These are phyloP conservation scores for Chloroceryle aenea DNA, from an alignment of 2,113 vertebrate genomes.

Conservation along the genomic window DNA sequence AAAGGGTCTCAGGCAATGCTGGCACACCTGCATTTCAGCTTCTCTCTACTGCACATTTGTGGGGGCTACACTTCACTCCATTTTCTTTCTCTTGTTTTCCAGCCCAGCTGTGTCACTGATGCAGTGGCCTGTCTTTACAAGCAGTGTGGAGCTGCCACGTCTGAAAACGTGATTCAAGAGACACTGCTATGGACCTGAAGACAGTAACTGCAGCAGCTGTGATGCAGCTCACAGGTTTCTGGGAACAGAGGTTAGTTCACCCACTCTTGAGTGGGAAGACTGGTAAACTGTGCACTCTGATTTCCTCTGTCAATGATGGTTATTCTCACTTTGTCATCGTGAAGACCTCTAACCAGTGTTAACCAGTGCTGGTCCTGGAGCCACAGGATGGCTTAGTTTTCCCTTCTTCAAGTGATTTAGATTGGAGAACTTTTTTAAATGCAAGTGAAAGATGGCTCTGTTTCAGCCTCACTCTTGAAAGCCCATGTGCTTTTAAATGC, in stretches of 20 bases:
- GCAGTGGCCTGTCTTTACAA: neutral
- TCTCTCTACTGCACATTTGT: neutral
- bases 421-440: neutral
- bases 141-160: neutral
- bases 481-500: neutral
- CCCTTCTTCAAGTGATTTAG: neutral
- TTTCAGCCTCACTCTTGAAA: neutral
- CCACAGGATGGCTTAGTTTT: neutral
- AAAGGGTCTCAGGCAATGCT: neutral
- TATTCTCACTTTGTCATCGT: neutral
- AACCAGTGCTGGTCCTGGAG: neutral
- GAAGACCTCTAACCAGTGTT: neutral
- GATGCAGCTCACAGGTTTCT: neutral
- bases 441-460: neutral
- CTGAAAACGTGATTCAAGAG: neutral
- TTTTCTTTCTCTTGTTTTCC: neutral
- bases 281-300: neutral
- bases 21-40: neutral
- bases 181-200: neutral
- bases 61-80: neutral
- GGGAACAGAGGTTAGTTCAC: neutral
- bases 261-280: neutral
- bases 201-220: neutral
- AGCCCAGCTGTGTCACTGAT: neutral
- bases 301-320: neutral